These are phyloP conservation scores for Pangasius sanitwongsei DNA, from an alignment of 2,797 vertebrate genomes.

Conservation along the genomic window DNA sequence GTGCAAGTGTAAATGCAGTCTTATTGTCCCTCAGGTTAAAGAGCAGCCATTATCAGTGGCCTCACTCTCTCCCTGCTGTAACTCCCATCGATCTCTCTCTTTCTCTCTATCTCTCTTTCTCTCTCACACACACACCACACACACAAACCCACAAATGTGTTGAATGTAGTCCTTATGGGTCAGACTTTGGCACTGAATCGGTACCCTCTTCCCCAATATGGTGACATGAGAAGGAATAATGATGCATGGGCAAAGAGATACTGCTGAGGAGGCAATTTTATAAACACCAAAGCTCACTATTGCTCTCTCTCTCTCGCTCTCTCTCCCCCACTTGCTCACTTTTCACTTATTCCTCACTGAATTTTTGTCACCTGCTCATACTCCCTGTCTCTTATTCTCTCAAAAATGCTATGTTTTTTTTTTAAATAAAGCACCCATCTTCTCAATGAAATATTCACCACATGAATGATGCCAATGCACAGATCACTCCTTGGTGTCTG, in stretches of 20 bases:
- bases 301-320: neutral
- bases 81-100: neutral
- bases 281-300: neutral
- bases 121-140: no score
- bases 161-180: neutral
- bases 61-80: neutral
- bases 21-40: conserved; percentile 13
- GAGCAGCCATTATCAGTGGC: conserved; percentile 10
- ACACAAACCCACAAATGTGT: neutral
- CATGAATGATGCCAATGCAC: no score
- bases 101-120: neutral
- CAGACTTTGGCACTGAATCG: neutral
- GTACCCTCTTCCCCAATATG: no score
- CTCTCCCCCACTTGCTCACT: neutral
- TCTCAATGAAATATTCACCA: no score
- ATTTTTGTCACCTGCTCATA: neutral
- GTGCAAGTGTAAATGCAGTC: neutral
- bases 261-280: neutral
- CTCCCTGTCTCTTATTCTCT: neutral
- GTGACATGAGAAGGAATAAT: neutral
- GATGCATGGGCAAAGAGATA: neutral
- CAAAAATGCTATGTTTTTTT: no score
- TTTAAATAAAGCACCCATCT: no score
- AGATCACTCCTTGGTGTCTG: no score
- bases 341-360: neutral